Base-by-base conservation (phyloP, 2,113 vertebrate genomes). In the Sinocyclocheilus anshuiensis region DNA sequence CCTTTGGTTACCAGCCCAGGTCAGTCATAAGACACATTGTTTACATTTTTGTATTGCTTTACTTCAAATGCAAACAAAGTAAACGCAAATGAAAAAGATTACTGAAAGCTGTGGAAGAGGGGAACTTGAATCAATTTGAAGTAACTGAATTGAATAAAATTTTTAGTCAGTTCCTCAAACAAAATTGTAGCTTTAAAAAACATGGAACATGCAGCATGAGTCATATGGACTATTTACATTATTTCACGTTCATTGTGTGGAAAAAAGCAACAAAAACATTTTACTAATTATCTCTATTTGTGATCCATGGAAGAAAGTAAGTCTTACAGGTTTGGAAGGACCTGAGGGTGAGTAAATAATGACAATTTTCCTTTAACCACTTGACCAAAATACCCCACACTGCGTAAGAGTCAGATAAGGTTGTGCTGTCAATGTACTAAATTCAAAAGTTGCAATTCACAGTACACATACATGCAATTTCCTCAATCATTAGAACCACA, bases 381-480 rank as follows among this genome's bases (percentile, higher is more conserved):
- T 42, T 4, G 10, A 42, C 36, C 16, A 55, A 29, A 33, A 18
- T 26, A 78, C 9, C 26, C 9, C 48, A 57, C 18, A 33, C 26
- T 33, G 48, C 18, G 6, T 11, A 69, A 57, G 57, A 84, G 48
- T 78, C 10, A 88, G 91, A 89, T 92, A 89, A 6, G 59, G 89
- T 93, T 92, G 88, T 85, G 89, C 92, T 91, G 89, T 87, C 89
- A 87, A 90, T 39, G 87, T 87, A 90, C 82, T 91, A 83, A 57
- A 72, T 24, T 13, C 36, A 42, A 72, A 72, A n/a, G 20, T n/a
- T 6, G 61, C 4, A 29, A 10, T 24, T 12, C 42, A 76, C 77
- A 78, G 57, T 83, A 84, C 74, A 84, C 76, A 87, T 50, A 83
- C 57, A 84, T 39, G 86, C 22, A 84, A 11, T 36, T 11, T 26